A percentile compares a stretch with the other conserved stretches of the same genome.
Conservation (phyloP, 2,113 vertebrate genomes). For the Pao palembangensis region DNA sequence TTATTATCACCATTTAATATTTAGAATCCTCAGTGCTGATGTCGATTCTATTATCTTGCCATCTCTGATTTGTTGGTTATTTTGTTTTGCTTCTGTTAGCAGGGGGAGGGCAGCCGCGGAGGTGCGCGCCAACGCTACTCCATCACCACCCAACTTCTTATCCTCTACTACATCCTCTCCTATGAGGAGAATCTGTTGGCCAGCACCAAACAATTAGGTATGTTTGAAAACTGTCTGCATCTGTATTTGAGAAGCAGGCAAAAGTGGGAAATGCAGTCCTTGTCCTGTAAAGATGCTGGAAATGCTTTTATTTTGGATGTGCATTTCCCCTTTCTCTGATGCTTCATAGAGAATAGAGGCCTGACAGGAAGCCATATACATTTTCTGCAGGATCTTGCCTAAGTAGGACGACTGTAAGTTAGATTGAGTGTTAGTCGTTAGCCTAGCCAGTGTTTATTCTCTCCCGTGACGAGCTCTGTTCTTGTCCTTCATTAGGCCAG, state of each 20-base stretch:
- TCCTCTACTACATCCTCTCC: slow-evolving; percentile 94
- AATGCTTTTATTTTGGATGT: slow-evolving; percentile 37
- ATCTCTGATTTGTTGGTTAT: not conserved
- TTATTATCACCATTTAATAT: not conserved
- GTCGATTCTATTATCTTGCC: not conserved
- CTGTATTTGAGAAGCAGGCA: slow-evolving; percentile 26
- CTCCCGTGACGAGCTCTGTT: slow-evolving; percentile 50
- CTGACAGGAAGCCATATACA: slow-evolving; percentile 46
- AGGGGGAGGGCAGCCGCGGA: slow-evolving; percentile 78
- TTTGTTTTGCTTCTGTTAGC: slow-evolving; percentile 21
- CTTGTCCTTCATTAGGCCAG: slow-evolving; percentile 64
- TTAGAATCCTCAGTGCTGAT: not conserved
- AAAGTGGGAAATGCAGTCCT: slow-evolving; percentile 34
- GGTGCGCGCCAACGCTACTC: slow-evolving; percentile 77
- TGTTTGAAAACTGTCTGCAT: slow-evolving; percentile 21
- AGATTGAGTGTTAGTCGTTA: slow-evolving; percentile 55
- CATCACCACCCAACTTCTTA: slow-evolving; percentile 92
- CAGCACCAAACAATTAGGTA: slow-evolving; percentile 92
- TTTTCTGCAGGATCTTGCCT: slow-evolving; percentile 30
- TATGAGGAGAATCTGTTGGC: slow-evolving; percentile 95
- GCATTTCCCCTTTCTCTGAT: slow-evolving; percentile 21
- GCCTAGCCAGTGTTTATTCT: slow-evolving; percentile 54
- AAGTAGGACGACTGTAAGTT: slow-evolving; percentile 60
- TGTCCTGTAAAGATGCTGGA: slow-evolving; percentile 53
- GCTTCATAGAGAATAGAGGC: slow-evolving; percentile 36